Base-by-base conservation (phyloP, 2,888 invertebrate species). In the Buathra laborator region DNA sequence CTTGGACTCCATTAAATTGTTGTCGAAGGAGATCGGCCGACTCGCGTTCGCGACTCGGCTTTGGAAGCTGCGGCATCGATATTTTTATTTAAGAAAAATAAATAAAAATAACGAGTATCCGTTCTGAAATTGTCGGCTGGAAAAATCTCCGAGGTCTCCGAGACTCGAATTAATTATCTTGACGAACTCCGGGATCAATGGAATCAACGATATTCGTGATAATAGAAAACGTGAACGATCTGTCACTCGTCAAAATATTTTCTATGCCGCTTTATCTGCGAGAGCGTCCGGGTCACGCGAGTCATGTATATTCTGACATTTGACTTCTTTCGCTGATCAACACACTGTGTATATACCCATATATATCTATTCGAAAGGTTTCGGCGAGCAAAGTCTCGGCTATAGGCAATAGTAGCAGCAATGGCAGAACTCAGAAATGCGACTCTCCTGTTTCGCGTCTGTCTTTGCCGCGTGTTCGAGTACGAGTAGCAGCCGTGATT, bases 281-380 rank as follows among this genome's bases (percentile, higher is more conserved):
- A 4, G 44, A 48, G 71, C 46, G 43, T 67, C 72, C 77, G 72
- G 66, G 82, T 77, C 76, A 71, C 14, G 16, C 10, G 19, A 70
- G 68, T 14, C 78, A 19, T 44, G 53, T 56, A 19, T 67, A 12
- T 48, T 29, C 4, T n/a, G 46, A 67, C 46, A 44, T 67, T 24
- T 48, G 48, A 51, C 44, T 9, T 48, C 12, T n/a, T 51, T 53
- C 32, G 7, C 12, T 16, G 29, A 48, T 51, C 75, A 37, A 64
- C 48, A 51, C 19, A 66, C 19, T 37, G 43, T 67, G 10, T 9
- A 32, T 67, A n/a, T 9, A 16, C 16, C 24, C 4, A 29, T 16
- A 51, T 51, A 51, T 10, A 14, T 56, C 9, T 37, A 62, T 62
- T 37, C 16, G 29, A 62, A 29, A 5, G 4, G 14, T 29, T 62